phyloP scores from a whole-genome alignment of 2,113 vertebrate genomes.

The Rhinolophus ferrumequinum region DNA sequence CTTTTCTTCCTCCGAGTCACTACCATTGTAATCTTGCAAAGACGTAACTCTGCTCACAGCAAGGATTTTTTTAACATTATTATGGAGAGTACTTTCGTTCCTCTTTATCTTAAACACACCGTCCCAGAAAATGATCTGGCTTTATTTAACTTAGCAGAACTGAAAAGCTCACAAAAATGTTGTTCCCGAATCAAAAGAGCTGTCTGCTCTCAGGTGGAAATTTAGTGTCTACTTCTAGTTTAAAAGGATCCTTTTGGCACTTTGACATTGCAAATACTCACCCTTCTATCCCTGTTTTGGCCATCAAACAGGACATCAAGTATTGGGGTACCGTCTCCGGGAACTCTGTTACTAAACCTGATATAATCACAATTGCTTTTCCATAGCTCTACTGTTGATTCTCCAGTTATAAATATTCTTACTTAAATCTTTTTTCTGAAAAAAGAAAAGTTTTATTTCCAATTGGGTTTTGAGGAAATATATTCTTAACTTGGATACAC shows the following conservation, averaged over 20 bases:
- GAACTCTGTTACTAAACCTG: neutral
- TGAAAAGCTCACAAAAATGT: constrained; percentile 10
- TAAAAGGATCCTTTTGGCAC: neutral
- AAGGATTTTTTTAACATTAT: neutral
- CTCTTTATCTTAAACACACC: neutral
- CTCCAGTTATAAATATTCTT: constrained; percentile 11
- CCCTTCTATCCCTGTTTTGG: neutral
- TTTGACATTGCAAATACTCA: neutral
- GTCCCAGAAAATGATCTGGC: neutral
- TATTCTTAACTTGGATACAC: neutral
- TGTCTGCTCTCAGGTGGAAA: neutral
- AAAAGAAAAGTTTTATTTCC: constrained; percentile 25
- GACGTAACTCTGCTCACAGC: neutral
- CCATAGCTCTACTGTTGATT: neutral
- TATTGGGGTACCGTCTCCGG: neutral
- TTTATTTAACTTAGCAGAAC: constrained; percentile 51
- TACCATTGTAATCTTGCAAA: neutral
- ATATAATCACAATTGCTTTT: neutral
- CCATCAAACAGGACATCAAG: neutral
- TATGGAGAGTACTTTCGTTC: neutral
- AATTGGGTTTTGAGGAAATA: constrained; percentile 40
- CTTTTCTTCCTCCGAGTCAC: neutral
- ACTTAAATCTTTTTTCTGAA: neutral
- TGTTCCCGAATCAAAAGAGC: neutral
- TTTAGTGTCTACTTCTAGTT: neutral